Base-by-base conservation (phyloP, 2,888 invertebrate genomes). In the Rotaria magnacalcarata region DNA sequence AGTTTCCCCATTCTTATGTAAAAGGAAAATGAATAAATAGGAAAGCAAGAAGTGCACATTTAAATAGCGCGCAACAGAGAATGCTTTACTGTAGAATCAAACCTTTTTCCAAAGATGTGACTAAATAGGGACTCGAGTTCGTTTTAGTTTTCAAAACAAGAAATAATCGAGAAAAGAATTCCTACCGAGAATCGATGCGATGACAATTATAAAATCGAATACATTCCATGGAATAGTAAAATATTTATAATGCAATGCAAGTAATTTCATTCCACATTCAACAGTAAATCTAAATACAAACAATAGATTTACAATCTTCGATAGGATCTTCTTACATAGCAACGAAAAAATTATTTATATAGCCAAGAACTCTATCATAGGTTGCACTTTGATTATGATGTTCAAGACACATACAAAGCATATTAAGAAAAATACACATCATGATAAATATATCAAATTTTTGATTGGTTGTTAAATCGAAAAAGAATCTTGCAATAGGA, bases 171-270 rank as follows among this genome's bases (percentile, higher is more conserved):
- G 7, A 54, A 21, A 54, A 54, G 21, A 54, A 54, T 54, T 21
- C 94, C 94, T 93, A 96, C 96, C 96, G 93, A 97, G 94, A 93
- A 98, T 95, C 92, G 97, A 97, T 92, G 97, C 94, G 93, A 96
- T 96, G 91, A 97, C 97, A 91, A 98, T 97, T 92, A 97, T 96
- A 93, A 96, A 96, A 94, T 98, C 97, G 93, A 98, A 98, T 90
- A 98, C 94, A 93, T 98, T 98, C 98, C 98, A 98, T 89, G 97
- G 97, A 93, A 97, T 96, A 92, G 96, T 96, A 93, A 98, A 98
- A 93, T 97, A 98, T 93, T 97, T 96, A 93, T 96, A 96, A 91
- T 97, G 94, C 92, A 97, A 94, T 90, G 97, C 97, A 92, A 97
- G 96, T 92, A 97, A 94, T 94, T 98, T 98, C 93, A 97, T 94